These are phyloP conservation scores for Melolontha melolontha DNA, from an alignment of 2,888 invertebrate species.

Conservation along the genomic window DNA sequence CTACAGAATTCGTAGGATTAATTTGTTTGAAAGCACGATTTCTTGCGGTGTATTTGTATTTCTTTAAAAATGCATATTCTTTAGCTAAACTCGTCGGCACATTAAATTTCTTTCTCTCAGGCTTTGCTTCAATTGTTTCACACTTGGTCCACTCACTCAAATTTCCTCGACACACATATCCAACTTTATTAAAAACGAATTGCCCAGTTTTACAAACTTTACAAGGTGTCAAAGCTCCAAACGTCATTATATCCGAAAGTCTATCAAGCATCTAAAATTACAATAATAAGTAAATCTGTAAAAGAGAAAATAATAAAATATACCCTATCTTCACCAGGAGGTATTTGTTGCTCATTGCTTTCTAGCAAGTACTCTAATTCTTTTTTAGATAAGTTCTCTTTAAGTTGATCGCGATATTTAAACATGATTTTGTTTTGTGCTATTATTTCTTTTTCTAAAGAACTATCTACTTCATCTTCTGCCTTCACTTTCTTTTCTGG, in stretches of 20 bases:
- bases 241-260: slow-evolving; percentile 87
- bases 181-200: slow-evolving; percentile 75
- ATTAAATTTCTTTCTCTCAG: slow-evolving; percentile 77
- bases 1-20: slow-evolving; percentile 65
- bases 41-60: slow-evolving; percentile 71
- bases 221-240: slow-evolving; percentile 86
- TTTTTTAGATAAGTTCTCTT: slow-evolving; percentile 70
- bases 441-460: slow-evolving; percentile 72
- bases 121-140: slow-evolving; percentile 76
- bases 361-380: slow-evolving; percentile 76
- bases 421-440: slow-evolving; percentile 82
- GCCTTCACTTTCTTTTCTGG: slow-evolving; percentile 78
- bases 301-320: not conserved
- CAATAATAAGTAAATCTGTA: not conserved
- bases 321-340: slow-evolving; percentile 76
- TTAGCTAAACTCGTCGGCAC: slow-evolving; percentile 75
- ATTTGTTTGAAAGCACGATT: slow-evolving; percentile 71
- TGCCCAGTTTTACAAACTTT: slow-evolving; percentile 83
- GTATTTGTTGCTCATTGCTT: slow-evolving; percentile 78
- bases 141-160: slow-evolving; percentile 94
- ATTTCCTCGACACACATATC: slow-evolving; percentile 83
- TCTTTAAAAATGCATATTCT: slow-evolving; percentile 69
- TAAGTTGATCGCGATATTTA: slow-evolving; percentile 74
- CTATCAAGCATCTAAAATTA: slow-evolving; percentile 76
- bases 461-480: slow-evolving; percentile 64